Evolutionary conservation across 1,140 invertebrate genomes (phyloP), one percentile per base, ranked within the genome.

Genomic region (Leptinotarsa lineolata): DNA sequence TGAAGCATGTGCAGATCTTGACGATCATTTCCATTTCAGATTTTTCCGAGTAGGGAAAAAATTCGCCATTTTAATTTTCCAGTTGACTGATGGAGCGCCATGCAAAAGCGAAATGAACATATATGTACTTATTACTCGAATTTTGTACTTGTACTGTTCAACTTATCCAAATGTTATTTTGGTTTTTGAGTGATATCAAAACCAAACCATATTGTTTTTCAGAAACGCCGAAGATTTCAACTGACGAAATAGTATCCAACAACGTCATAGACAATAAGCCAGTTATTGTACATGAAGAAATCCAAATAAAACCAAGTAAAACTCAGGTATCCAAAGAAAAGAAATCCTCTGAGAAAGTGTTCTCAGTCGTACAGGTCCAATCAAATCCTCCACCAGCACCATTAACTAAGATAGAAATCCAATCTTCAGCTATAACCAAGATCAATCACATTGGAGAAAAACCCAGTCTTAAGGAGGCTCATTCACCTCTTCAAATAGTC

Each of bases 261-360:
- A 83, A 86, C 71, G 86, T 89, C 3, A 90, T 89, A 69, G 87
- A 88, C 72, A 89, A 87, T 1, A 88, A 87, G 78, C 86, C 87
- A 21, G 80, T 84, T 13, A 48, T 80, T 79, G 69, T 79, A 84
- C 65, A 82, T 54, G 83, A 85, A 77, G 82, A 84, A 16, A 80
- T 85, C 73, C 84, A 87, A 39, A 89, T 90, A 60, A 88, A 88
- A 78, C 88, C 89, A 2, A 88, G 87, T 74, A 90, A 89, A 86
- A 85, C 87, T 68, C 81, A 70, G 80, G 83, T 70, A 39, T 73
- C 65, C 54, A 16, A 24, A 83, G 86, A 84, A 78, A 86, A 77
- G 59, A 85, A 81, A 85, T 83, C 83, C 83, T 82, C 70, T 81
- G 84, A 78, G 84, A 76, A 80, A 75, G 72, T 71, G 30, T 72